Percentiles rank a stretch among this genome's conserved stretches.
These are phyloP conservation scores for Meriones unguiculatus DNA, from an alignment of 2,113 vertebrate genomes.

Conservation along the genomic window DNA sequence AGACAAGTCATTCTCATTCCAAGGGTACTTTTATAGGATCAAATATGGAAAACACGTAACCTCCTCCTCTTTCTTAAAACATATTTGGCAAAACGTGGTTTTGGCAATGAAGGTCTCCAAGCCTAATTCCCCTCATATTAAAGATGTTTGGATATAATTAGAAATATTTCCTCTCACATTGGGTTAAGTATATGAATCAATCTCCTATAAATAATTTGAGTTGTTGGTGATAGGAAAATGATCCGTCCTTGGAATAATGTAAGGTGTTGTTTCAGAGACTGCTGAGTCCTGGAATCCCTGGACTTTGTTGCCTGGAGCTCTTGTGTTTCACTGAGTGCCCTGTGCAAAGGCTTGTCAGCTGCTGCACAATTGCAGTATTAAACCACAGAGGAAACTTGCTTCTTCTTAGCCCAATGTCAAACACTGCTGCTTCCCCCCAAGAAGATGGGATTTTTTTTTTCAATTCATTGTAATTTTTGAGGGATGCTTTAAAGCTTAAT, in stretches of 20 bases:
- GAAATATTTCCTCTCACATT: conserved; percentile 87
- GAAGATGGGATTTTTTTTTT: neutral
- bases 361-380: conserved; percentile 29
- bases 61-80: conserved; percentile 88
- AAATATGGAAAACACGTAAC: conserved; percentile 81
- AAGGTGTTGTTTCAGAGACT: conserved; percentile 78
- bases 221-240: conserved; percentile 71
- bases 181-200: conserved; percentile 88
- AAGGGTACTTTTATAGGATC: conserved; percentile 88
- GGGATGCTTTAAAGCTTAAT: conserved; percentile 58
- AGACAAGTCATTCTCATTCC: conserved; percentile 83
- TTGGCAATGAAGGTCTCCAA: conserved; percentile 87
- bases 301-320: conserved; percentile 69
- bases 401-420: conserved; percentile 3
- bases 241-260: conserved; percentile 78
- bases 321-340: conserved; percentile 57
- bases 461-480: conserved; percentile 43
- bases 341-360: neutral
- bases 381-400: conserved; percentile 11
- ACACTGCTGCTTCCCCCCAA: neutral
- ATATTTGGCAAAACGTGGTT: conserved; percentile 89
- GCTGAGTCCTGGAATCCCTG: conserved; percentile 64
- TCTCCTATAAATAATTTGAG: conserved; percentile 89
- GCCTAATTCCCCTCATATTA: conserved; percentile 85
- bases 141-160: conserved; percentile 90